Evolutionary conservation across 2,888 invertebrate species (phyloP), one percentile per base, ranked within the genome.

Genomic region (Atethmia centrago): DNA sequence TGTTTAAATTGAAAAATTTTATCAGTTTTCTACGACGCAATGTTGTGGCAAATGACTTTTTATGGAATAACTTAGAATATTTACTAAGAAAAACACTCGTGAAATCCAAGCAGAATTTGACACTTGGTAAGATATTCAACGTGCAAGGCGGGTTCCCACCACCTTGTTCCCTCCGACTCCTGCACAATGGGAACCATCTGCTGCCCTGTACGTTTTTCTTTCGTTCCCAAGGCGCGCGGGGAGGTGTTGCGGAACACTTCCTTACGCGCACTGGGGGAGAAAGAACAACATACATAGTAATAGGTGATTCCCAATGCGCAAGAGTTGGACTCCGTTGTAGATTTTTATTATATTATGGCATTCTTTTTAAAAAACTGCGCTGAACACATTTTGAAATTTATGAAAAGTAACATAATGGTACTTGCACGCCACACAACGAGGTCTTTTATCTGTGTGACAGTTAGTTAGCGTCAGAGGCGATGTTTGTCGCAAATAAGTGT

Each of bases 141-240:
- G 7, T 36, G 53, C 19, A 31, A 31, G 19, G 31, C 16, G 31
- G 53, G 31, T 10, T 53, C 31, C 31, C 16, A 2, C 31, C 53
- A 49, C n/a, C 3, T 51, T 31, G n/a, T 40, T 10, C 9, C 5
- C 1, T 82, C 8, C 70, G 31, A 53, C 28, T 59, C 42, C 0
- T 51, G 70, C 40, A 56, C 83, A 51, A 61, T 74, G 71, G 42
- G 83, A 83, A 65, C 21, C 74, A 42, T 19, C 40, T n/a, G 40
- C 28, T 53, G 14, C 55, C 2, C n/a, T 53, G 82, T 84, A 82
- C 8, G 84, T 82, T 82, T 82, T 82, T 82, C 80, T 82, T 82
- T 82, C 82, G 77, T 82, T 77, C 81, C 77, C 82, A 82, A 64
- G 14, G 25, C n/a, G 31, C 16, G 66, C 36, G 40, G 25, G 28